These are phyloP conservation scores for Hafferia zeledoni DNA, from an alignment of 2,797 vertebrate genomes.

Conservation along the genomic window DNA sequence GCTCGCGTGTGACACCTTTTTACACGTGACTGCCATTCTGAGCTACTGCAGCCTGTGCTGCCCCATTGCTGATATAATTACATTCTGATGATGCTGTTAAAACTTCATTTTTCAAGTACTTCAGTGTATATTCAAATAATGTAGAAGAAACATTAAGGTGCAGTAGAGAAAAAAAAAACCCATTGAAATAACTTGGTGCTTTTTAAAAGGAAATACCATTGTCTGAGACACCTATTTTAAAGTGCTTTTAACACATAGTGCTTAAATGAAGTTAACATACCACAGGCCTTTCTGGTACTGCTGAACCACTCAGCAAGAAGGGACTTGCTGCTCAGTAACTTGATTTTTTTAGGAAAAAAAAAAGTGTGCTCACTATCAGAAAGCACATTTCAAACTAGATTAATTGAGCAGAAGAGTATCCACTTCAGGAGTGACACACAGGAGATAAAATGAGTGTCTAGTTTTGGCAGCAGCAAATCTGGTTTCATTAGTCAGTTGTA, in stretches of 20 bases:
- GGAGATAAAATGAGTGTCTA: background rate
- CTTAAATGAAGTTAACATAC: conserved; percentile 15
- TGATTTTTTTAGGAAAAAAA: background rate
- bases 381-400: conserved; percentile 23
- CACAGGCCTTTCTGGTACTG: background rate
- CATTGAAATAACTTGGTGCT: background rate
- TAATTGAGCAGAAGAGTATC: background rate
- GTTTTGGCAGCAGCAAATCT: background rate
- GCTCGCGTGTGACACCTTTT: background rate
- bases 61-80: background rate
- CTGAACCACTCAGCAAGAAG: background rate
- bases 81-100: background rate
- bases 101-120: conserved; percentile 1
- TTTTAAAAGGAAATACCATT: conserved; percentile 21
- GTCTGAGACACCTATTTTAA: conserved; percentile 4
- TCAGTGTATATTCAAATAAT: background rate
- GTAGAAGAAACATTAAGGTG: background rate
- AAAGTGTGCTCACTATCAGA: background rate
- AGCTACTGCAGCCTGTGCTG: background rate
- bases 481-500: background rate
- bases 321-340: background rate
- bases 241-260: background rate
- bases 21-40: background rate
- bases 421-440: background rate
- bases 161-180: background rate